Percentiles rank a stretch among this genome's conserved stretches.
phyloP scores from a whole-genome alignment of 2,797 vertebrate genomes.

The Gouania willdenowi region DNA sequence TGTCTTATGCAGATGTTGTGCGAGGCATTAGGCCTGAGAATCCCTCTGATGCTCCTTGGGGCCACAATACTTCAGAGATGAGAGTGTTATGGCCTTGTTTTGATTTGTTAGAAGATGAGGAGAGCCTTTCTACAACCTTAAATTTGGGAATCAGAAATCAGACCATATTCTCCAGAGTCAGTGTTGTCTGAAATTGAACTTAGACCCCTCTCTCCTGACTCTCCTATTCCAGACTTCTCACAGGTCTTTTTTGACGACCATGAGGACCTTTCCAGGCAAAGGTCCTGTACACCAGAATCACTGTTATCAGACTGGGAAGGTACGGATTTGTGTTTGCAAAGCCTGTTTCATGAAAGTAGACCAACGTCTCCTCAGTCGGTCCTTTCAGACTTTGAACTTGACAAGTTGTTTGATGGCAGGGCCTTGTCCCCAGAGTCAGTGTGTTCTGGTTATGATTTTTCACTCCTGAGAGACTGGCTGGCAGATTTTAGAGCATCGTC shows the following conservation, averaged over 20 bases:
- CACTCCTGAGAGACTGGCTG: too few species aligned
- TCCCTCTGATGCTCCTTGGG: neutral
- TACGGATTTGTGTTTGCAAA: conserved; percentile 13
- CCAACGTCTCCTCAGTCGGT: conserved; percentile 22
- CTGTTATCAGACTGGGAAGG: conserved; percentile 32
- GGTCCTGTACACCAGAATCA: conserved; percentile 22
- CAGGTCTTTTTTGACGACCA: neutral
- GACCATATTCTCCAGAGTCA: conserved; percentile 3
- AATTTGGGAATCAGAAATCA: too few species aligned
- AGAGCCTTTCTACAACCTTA: too few species aligned
- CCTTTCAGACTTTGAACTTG: conserved; percentile 1
- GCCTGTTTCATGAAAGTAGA: conserved; percentile 12
- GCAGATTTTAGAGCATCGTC: neutral
- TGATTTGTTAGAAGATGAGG: neutral
- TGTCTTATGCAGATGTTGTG: conserved; percentile 16
- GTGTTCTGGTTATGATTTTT: neutral
- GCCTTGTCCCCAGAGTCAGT: conserved; percentile 1
- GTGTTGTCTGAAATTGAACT: neutral
- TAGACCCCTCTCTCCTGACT: conserved; percentile 22
- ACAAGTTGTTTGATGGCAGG: neutral
- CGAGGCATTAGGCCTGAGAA: neutral
- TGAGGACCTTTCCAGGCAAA: neutral
- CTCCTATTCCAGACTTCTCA: conserved; percentile 26
- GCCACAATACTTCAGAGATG: neutral
- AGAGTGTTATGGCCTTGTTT: neutral